Conservation (phyloP, 2,888 invertebrate genomes). For the Troides oblongomaculatus region DNA sequence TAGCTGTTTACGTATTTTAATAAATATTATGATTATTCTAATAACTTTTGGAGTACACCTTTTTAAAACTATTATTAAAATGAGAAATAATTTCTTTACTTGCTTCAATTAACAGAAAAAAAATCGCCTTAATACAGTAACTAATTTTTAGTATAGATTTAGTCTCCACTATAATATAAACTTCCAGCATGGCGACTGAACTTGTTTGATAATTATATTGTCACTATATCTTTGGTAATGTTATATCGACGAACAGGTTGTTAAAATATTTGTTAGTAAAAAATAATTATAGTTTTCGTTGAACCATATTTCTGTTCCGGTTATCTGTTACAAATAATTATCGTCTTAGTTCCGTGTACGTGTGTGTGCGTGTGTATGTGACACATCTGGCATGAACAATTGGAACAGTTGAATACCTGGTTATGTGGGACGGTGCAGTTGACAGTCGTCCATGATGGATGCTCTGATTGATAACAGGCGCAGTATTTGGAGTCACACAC, state of each 20-base stretch:
- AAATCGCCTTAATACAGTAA: neutral
- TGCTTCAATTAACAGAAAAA: too few relatives aligned
- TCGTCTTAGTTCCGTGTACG: neutral
- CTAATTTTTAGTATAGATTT: neutral
- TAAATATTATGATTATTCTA: neutral
- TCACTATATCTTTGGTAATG: neutral
- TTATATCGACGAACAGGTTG: neutral
- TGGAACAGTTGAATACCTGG: slow-evolving; percentile 70
- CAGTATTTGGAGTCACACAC: slow-evolving; percentile 79
- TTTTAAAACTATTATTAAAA: neutral
- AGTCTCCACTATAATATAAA: neutral
- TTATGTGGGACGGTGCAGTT: slow-evolving; percentile 82
- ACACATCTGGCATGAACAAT: slow-evolving; percentile 31
- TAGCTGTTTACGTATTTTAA: neutral
- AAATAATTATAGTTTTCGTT: neutral
- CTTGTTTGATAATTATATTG: neutral
- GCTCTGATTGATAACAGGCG: slow-evolving; percentile 78
- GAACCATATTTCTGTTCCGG: slow-evolving; percentile 1
- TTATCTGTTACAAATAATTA: slow-evolving; percentile 5
- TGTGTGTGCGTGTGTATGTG: slow-evolving; percentile 2
- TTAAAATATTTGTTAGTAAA: neutral
- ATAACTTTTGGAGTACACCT: neutral
- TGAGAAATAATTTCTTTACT: too few relatives aligned
- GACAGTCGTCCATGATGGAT: slow-evolving; percentile 81
- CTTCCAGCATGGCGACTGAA: neutral